These are phyloP conservation scores for Achatina immaculata DNA, from an alignment of 1,140 invertebrate species.

Conservation along the genomic window DNA sequence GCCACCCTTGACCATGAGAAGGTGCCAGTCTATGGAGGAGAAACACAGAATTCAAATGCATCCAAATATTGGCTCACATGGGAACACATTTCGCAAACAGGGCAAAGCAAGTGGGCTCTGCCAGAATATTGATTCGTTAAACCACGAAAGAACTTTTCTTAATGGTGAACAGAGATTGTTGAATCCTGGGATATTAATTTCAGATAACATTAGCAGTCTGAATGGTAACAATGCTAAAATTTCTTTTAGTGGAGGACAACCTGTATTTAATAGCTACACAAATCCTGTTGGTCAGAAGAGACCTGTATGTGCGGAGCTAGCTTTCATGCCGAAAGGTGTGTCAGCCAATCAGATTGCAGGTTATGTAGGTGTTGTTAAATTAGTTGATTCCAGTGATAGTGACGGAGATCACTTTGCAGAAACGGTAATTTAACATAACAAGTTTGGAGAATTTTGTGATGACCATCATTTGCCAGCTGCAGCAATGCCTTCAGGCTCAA, in stretches of 20 bases:
- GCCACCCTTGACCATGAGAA: background rate
- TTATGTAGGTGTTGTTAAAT: background rate
- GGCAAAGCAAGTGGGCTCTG: too few species aligned
- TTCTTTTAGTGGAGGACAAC: background rate
- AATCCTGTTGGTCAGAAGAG: background rate
- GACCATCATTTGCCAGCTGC: background rate
- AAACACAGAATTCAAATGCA: background rate
- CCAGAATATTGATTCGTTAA: too few species aligned
- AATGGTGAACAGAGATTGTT: background rate
- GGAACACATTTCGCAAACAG: too few species aligned
- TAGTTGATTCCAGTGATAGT: background rate
- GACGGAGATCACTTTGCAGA: slow-evolving; percentile 6
- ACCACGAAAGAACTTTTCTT: too few species aligned
- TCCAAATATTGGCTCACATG: too few species aligned
- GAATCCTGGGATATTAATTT: background rate
- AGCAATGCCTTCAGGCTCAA: background rate
- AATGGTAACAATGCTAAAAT: background rate
- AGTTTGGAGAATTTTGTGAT: too few species aligned
- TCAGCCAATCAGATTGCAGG: background rate
- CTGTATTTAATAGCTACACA: background rate
- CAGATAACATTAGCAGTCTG: background rate
- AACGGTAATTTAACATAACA: background rate
- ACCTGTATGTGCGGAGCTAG: background rate
- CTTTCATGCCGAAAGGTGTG: background rate
- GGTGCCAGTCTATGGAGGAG: slow-evolving; percentile 14